Base-by-base conservation (phyloP, 2,797 vertebrate species). In the Sebastes kiyomatsui region DNA sequence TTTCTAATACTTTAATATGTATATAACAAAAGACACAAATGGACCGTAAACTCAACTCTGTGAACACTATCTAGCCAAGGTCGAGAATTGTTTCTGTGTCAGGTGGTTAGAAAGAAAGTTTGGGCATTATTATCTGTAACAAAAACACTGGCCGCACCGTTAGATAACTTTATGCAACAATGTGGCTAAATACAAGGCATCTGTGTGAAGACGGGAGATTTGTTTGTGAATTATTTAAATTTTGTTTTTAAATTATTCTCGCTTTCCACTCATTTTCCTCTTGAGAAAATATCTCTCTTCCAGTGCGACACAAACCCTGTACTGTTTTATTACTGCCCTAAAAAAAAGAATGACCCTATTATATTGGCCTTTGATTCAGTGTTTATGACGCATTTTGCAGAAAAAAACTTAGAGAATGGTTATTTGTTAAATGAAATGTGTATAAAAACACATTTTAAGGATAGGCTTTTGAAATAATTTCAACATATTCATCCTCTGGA, bases 101-200 rank as follows among this genome's bases (percentile, higher is more conserved):
- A 68, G 25, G 2, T n/a, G 0, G 58, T 71, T 70, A 52, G 35
- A 56, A 46, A 73, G 46, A 75, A 54, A 20, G 52, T 82, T 30
- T 65, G 75, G 76, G 83, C 81, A 89, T 85, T 86, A 74, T 85
- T 80, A 61, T 83, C 75, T 72, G 61, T 75, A 33, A 27, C 4
- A 27, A 27, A 78, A 80, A 46, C 55, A 59, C 10, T 18, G 25
- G 12, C 66, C 2, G 18, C 22, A 25, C n/a, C 2, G 7, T 74
- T 56, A 0, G 6, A 20, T 23, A 22, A 58, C 5, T 49, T 72
- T 73, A 82, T 90, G 78, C 72, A 88, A 67, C 33, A 22, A n/a
- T 56, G 22, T 35, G 46, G 7, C 42, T 60, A 23, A 75, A 72
- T 76, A 56, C 38, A 75, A 74, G 54, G 1, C 3, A 33, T 72